Conservation (phyloP, 2,888 invertebrate species). For the Dicycla oo region DNA sequence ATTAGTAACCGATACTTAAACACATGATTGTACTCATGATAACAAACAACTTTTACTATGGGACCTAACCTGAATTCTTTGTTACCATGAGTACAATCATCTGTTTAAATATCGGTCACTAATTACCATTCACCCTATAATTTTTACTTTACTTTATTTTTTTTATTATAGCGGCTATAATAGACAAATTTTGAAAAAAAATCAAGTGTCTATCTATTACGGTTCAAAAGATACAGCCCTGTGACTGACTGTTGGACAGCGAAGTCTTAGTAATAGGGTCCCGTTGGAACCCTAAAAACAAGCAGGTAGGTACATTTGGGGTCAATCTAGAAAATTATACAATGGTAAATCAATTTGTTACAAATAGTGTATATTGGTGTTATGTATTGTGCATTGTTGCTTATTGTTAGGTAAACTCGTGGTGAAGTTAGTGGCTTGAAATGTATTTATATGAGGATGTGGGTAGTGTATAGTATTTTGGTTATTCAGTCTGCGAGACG, state of each 20-base stretch:
- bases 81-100: too few species aligned
- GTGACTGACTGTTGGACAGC: background rate
- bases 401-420: conserved; percentile 6
- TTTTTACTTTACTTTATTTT: too few species aligned
- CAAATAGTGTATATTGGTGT: conserved; percentile 37
- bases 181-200: too few species aligned
- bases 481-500: background rate
- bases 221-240: background rate
- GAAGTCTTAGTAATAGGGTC: background rate
- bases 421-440: background rate
- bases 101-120: too few species aligned
- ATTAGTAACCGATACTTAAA: too few species aligned
- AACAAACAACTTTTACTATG: too few species aligned
- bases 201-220: background rate
- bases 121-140: too few species aligned
- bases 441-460: background rate
- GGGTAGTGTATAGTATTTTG: background rate
- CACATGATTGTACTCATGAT: too few species aligned
- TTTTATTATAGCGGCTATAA: too few species aligned
- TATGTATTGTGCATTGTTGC: conserved; percentile 45
- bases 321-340: conserved; percentile 52
- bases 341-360: conserved; percentile 57
- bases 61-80: too few species aligned
- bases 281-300: background rate
- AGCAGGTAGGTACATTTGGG: conserved; percentile 31